Conservation (phyloP, 2,797 vertebrate genomes). For the Typhlichthys subterraneus region DNA sequence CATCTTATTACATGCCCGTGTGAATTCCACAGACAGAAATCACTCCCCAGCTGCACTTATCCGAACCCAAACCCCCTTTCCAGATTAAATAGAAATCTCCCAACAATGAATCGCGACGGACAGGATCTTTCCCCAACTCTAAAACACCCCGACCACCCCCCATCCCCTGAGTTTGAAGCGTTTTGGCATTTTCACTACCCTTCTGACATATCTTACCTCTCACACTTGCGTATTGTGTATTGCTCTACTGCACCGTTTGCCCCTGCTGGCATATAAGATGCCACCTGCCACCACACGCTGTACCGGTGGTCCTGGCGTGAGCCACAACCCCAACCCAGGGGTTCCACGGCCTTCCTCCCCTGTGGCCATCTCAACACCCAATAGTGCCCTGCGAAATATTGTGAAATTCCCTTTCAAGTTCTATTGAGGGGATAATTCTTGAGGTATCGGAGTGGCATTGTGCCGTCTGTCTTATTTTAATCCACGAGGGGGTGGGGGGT, state of each 20-base stretch:
- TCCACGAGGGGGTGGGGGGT: constrained; percentile 21
- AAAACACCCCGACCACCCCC: constrained; percentile 21
- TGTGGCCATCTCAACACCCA: constrained; percentile 54
- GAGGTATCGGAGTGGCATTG: constrained; percentile 59
- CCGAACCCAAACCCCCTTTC: constrained; percentile 32
- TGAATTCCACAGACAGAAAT: constrained; percentile 48
- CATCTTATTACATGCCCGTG: constrained; percentile 24
- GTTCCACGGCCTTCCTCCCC: constrained; percentile 22
- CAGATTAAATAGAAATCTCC: constrained; percentile 60
- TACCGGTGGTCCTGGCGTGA: not conserved
- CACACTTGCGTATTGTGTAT: constrained; percentile 26
- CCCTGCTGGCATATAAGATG: constrained; percentile 6
- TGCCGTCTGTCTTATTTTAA: constrained; percentile 53
- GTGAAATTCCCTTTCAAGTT: constrained; percentile 76
- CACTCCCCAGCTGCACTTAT: constrained; percentile 55
- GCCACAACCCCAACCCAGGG: not conserved
- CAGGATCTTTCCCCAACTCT: constrained; percentile 56
- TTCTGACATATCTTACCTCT: constrained; percentile 40
- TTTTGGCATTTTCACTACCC: constrained; percentile 53
- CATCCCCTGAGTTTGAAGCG: constrained; percentile 33
- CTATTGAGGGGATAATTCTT: constrained; percentile 70
- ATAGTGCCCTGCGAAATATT: constrained; percentile 39
- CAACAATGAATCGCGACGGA: constrained; percentile 54
- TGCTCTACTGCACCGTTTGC: not conserved
- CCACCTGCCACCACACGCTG: constrained; percentile 19